phyloP scores from a whole-genome alignment of 2,113 vertebrate genomes.

The Microcebus tavaratra region DNA sequence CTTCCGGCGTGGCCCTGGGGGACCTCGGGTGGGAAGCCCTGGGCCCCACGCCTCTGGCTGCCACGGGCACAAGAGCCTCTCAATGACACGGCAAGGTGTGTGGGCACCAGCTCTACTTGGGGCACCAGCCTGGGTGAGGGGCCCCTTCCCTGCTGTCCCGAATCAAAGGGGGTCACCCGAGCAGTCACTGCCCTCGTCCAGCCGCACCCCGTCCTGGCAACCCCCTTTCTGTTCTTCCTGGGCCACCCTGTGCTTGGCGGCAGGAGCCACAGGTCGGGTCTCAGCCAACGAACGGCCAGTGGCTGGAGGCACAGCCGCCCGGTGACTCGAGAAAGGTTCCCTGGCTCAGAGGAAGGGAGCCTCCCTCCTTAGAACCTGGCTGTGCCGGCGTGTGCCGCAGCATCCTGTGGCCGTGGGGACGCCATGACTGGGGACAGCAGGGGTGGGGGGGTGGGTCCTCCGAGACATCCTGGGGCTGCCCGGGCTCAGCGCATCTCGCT shows the following conservation, averaged over 20 bases:
- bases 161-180: rapidly evolving
- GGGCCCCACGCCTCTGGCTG: rapidly evolving
- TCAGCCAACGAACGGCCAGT: rapidly evolving
- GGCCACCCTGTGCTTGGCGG: rapidly evolving
- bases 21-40: neutral
- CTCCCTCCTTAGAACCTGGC: neutral
- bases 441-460: rapidly evolving
- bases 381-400: rapidly evolving
- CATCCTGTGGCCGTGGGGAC: neutral
- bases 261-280: neutral
- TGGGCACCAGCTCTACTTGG: rapidly evolving
- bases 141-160: neutral
- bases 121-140: neutral
- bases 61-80: neutral
- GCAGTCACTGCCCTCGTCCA: too few relatives aligned
- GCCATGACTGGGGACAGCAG: rapidly evolving
- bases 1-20: rapidly evolving
- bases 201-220: too few relatives aligned
- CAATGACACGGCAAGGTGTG: rapidly evolving
- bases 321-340: rapidly evolving
- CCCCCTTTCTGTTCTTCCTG: neutral
- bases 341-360: neutral
- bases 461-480: neutral
- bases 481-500: rapidly evolving
- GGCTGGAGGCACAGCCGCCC: neutral